Evolutionary conservation across 2,797 vertebrate species (phyloP).

Genomic region (Eospalax fontanierii): DNA sequence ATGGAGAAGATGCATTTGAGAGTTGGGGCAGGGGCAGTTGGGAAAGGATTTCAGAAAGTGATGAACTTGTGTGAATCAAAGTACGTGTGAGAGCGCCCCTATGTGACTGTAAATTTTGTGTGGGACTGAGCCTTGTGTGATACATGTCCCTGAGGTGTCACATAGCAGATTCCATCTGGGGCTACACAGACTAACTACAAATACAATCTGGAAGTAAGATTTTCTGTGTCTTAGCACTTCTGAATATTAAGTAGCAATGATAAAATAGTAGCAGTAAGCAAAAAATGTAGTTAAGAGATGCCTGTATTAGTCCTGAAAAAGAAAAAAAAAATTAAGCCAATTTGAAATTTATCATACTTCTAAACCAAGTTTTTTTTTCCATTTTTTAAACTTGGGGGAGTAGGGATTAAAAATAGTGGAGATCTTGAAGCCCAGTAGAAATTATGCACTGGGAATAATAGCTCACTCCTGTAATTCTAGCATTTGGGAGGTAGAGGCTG

Average conservation of each 20-base stretch:
- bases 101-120: slow-evolving; percentile 71
- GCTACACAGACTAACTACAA: slow-evolving; percentile 17
- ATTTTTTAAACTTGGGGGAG: neutral
- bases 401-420: slow-evolving; percentile 13
- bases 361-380: slow-evolving; percentile 20
- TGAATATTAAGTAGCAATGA: slow-evolving; percentile 39
- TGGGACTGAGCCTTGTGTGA: slow-evolving; percentile 48
- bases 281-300: slow-evolving; percentile 26
- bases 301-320: slow-evolving; percentile 30
- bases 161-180: slow-evolving; percentile 51
- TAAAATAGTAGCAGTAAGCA: slow-evolving; percentile 55
- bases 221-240: slow-evolving; percentile 49
- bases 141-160: slow-evolving; percentile 58
- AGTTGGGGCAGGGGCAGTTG: slow-evolving; percentile 4
- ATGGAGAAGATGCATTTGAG: slow-evolving; percentile 39
- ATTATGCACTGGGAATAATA: neutral
- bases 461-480: neutral
- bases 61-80: slow-evolving; percentile 67
- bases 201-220: slow-evolving; percentile 45
- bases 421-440: slow-evolving; percentile 24
- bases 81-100: slow-evolving; percentile 17
- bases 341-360: slow-evolving; percentile 60
- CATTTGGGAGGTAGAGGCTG: neutral
- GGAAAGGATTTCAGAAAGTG: slow-evolving; percentile 61
- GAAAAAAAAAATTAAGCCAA: slow-evolving; percentile 17